These are phyloP conservation scores for Sitta europaea DNA, from an alignment of 2,113 vertebrate species.

Conservation along the genomic window DNA sequence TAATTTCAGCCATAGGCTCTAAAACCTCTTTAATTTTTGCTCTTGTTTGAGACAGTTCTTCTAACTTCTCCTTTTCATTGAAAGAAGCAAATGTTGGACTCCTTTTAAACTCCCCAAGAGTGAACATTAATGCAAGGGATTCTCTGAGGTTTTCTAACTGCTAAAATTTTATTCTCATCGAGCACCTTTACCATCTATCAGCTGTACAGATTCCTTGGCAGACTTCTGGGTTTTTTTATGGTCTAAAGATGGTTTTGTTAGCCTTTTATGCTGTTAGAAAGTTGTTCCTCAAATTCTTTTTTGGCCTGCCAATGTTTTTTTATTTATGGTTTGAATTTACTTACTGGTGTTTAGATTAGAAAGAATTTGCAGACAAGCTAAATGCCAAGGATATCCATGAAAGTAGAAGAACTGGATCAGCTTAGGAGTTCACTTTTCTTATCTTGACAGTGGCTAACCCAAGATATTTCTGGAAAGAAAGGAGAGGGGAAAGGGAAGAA, in stretches of 20 bases:
- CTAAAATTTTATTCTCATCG: background rate
- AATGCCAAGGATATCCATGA: slow-evolving; percentile 29
- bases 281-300: background rate
- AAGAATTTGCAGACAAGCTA: slow-evolving; percentile 39
- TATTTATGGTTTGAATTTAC: slow-evolving; percentile 30
- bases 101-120: background rate
- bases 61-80: background rate
- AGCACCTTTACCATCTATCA: background rate
- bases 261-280: background rate
- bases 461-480: background rate
- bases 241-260: background rate
- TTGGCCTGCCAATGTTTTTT: background rate
- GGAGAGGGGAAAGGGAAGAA: background rate
- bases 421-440: slow-evolving; percentile 19
- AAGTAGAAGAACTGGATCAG: background rate
- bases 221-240: background rate
- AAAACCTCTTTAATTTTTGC: background rate
- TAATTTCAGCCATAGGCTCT: background rate
- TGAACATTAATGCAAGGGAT: background rate
- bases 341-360: slow-evolving; percentile 39
- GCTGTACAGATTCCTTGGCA: background rate
- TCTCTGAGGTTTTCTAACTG: background rate
- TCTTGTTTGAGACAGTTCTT: background rate
- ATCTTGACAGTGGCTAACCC: background rate
- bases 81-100: background rate